Percentiles rank a stretch among this genome's conserved stretches.
These are phyloP conservation scores for Aurelia sp. DNA, from an alignment of 30 jellyfish, hydroid and myxozoan genomes.

Conservation along the genomic window DNA sequence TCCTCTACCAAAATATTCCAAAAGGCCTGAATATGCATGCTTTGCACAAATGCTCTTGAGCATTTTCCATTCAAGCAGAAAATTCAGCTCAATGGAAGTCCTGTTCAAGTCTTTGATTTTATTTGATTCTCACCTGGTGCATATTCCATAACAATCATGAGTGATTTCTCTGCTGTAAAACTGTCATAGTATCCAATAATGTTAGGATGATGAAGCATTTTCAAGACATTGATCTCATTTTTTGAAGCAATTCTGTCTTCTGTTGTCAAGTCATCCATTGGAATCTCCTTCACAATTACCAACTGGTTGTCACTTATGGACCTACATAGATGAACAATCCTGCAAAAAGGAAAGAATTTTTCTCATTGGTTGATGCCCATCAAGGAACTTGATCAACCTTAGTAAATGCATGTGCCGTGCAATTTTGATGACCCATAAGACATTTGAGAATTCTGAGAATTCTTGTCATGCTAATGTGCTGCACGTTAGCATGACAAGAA, in stretches of 20 bases:
- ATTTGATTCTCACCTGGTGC: constrained; percentile 79
- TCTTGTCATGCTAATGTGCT: too few relatives aligned
- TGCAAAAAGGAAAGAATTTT: constrained; percentile 2
- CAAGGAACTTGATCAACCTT: too few relatives aligned
- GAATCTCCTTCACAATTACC: constrained; percentile 86
- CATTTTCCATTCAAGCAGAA: too few relatives aligned
- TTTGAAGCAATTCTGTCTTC: constrained; percentile 91
- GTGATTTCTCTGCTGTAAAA: constrained; percentile 85
- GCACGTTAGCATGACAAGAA: too few relatives aligned
- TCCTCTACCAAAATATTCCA: too few relatives aligned
- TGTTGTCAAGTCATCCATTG: constrained; percentile 93
- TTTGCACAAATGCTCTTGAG: too few relatives aligned
- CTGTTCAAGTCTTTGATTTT: too few relatives aligned
- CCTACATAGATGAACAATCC: constrained; percentile 81
- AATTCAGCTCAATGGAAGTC: too few relatives aligned
- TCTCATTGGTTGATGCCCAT: neutral
- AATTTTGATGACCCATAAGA: too few relatives aligned
- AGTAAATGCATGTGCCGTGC: too few relatives aligned
- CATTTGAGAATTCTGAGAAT: too few relatives aligned
- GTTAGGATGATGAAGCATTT: constrained; percentile 92
- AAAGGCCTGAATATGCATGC: too few relatives aligned
- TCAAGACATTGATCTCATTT: constrained; percentile 81
- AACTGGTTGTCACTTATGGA: constrained; percentile 67
- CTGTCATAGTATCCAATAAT: constrained; percentile 85
- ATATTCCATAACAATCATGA: constrained; percentile 94